A percentile compares a stretch with the other conserved stretches of the same genome.
Conservation (phyloP, 2,888 invertebrate genomes). For the Eurytoma californica region DNA sequence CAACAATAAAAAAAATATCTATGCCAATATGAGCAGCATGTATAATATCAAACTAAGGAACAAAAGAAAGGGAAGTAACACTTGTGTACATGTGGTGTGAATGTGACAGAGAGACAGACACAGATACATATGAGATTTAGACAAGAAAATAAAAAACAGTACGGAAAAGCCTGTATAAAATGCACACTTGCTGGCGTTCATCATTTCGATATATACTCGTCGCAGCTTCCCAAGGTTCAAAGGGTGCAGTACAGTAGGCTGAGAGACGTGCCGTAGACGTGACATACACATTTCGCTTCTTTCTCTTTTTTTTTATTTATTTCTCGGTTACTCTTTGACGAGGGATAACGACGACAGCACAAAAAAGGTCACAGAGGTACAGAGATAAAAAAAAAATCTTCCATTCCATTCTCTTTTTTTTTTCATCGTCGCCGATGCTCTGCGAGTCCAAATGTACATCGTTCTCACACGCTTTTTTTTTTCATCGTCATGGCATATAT, state of each 20-base stretch:
- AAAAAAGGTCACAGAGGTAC: background rate
- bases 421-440: constrained; percentile 1
- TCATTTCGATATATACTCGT: background rate
- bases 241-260: constrained; percentile 20
- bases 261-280: constrained; percentile 17
- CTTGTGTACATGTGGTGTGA: constrained; percentile 9
- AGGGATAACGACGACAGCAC: background rate
- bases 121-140: background rate
- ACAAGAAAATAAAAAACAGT: background rate
- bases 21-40: background rate
- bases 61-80: background rate
- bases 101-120: constrained; percentile 13
- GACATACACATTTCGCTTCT: background rate
- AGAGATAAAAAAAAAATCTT: no score
- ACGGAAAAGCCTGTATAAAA: constrained; percentile 13
- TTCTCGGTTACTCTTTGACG: constrained; percentile 7
- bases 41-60: background rate
- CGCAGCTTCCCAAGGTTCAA: constrained; percentile 10
- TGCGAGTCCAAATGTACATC: constrained; percentile 7
- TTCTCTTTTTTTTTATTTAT: constrained; percentile 4
- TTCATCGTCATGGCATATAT: no score
- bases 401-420: no score
- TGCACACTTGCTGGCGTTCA: constrained; percentile 10
- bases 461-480: no score
- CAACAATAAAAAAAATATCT: background rate